Base-by-base conservation (phyloP, 1,140 invertebrate species). In the Ceratoteleas bidentatus region DNA sequence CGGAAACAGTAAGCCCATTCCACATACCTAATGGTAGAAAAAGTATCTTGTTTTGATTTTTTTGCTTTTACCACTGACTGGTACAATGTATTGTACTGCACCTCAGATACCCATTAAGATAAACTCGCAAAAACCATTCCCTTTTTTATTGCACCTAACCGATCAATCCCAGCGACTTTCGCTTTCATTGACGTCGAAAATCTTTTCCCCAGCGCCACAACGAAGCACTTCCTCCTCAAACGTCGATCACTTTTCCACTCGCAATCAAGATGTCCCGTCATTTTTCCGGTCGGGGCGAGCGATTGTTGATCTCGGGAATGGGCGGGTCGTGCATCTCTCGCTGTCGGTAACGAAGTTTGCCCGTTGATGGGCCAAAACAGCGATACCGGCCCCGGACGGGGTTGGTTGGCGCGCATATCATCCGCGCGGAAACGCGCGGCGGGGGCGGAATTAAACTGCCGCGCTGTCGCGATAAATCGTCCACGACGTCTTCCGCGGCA, bases 391-490 rank as follows among this genome's bases (percentile, higher is more conserved):
- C 45, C 49, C 52, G 15, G n/a, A 15, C 11, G 50, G 52, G 40
- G 58, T 61, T 34, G 53, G 14, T 32, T 54, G 33, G 49, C 58
- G 57, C 50, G 24, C 33, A 50, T 64, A 74, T 62, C 65, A 49
- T 56, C 66, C 10, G 14, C 57, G 33, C 65, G 62, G 38, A 15
- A 14, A 68, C 45, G 65, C 60, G 32, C 43, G 24, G 53, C 81
- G 82, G 80, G 80, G 81, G 73, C 86, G 84, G 84, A 87, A 88
- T 86, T 84, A 86, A 84, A 87, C 84, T 84, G 72, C 79, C 79
- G 81, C 80, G 74, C 52, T 79, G 83, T 74, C 79, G 60, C 86
- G 83, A 88, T 88, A 88, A 87, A 88, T 88, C 85, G 83, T 84
- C 81, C 73, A 45, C 77, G 68, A 86, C 78, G 84, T 87, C 86